Conservation (phyloP, 2,888 invertebrate genomes). For the Drosophila subquinaria region DNA sequence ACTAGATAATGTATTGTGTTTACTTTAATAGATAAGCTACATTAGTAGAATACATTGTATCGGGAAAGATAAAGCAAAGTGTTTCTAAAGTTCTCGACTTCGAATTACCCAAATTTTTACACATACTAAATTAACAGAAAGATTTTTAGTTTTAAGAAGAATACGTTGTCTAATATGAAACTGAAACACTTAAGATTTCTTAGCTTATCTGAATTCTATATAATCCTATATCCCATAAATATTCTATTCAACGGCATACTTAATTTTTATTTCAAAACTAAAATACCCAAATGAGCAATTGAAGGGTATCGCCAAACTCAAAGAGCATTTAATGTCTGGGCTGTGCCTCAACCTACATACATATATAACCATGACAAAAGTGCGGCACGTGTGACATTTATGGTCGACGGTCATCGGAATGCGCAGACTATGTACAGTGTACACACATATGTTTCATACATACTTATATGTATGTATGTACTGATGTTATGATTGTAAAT, state of each 20-base stretch:
- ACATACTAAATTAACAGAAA: no score
- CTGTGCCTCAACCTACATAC: constrained; percentile 8
- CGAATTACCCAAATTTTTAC: no score
- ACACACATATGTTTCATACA: neutral
- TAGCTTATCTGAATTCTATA: neutral
- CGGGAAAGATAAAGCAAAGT: no score
- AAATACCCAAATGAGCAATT: constrained; percentile 9
- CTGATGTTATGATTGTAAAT: neutral
- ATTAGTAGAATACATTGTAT: no score
- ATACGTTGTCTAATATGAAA: neutral
- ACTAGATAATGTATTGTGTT: neutral
- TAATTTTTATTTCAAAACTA: neutral
- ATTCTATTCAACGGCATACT: neutral
- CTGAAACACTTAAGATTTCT: no score
- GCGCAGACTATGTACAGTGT: constrained; percentile 6
- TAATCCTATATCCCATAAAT: neutral
- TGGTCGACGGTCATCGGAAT: constrained; percentile 32
- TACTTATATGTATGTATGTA: constrained; percentile 1
- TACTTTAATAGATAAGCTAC: neutral
- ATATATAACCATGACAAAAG: constrained; percentile 32
- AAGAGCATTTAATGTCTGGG: constrained; percentile 7
- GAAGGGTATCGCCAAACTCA: constrained; percentile 23
- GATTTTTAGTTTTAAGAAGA: no score
- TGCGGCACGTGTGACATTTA: constrained; percentile 58
- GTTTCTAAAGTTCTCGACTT: no score